These are phyloP conservation scores for Drosophila kanekoi DNA, from an alignment of 2,888 invertebrate genomes.

Conservation along the genomic window DNA sequence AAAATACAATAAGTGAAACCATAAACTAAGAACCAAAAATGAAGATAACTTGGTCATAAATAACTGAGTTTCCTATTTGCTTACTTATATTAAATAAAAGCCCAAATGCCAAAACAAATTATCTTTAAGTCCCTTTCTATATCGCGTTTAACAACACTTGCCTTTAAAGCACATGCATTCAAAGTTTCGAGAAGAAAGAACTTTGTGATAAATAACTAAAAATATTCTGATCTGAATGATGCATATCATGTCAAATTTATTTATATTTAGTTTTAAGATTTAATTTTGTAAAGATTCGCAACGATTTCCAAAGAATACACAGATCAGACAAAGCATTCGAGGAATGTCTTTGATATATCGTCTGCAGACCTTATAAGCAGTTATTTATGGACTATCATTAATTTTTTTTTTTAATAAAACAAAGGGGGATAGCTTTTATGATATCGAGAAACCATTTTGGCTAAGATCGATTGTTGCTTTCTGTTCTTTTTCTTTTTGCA, in stretches of 20 bases:
- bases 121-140: too few relatives aligned
- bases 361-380: neutral
- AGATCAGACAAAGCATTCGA: neutral
- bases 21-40: too few relatives aligned
- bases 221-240: neutral
- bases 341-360: slow-evolving; percentile 7
- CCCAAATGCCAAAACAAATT: too few relatives aligned
- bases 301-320: neutral
- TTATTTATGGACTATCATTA: slow-evolving; percentile 16
- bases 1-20: too few relatives aligned
- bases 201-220: neutral
- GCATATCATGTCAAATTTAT: neutral
- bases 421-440: slow-evolving; percentile 3
- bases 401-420: neutral
- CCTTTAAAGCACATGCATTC: too few relatives aligned
- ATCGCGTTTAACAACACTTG: too few relatives aligned
- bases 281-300: neutral
- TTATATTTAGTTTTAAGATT: too few relatives aligned
- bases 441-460: neutral
- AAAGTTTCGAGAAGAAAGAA: neutral
- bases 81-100: too few relatives aligned
- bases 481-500: slow-evolving; percentile 1
- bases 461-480: slow-evolving; percentile 13
- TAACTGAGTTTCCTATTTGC: too few relatives aligned
- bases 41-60: too few relatives aligned